Evolutionary conservation across 2,888 invertebrate genomes (phyloP).

Genomic region (Tenthredo amoena): DNA sequence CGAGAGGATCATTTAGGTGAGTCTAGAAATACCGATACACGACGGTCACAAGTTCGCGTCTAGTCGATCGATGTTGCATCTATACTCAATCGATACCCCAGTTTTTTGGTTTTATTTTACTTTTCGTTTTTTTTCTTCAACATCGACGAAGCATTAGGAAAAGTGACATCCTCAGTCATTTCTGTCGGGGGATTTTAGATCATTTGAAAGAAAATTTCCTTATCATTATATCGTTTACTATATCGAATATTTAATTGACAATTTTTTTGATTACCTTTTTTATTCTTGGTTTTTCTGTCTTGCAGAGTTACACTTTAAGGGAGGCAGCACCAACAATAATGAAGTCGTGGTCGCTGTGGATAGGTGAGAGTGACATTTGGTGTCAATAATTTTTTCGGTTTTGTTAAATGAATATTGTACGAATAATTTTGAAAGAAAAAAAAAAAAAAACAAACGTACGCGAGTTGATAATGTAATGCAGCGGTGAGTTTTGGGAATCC

Average conservation of each 20-base stretch:
- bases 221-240: background rate
- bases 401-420: background rate
- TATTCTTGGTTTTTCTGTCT: conserved; percentile 43
- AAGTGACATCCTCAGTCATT: background rate
- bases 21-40: conserved; percentile 55
- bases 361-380: conserved; percentile 66
- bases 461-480: background rate
- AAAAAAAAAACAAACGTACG: background rate
- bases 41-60: background rate
- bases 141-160: background rate
- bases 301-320: conserved; percentile 62
- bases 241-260: no score
- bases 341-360: conserved; percentile 73
- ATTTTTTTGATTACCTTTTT: background rate
- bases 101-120: no score
- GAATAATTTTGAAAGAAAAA: background rate
- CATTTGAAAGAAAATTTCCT: background rate
- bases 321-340: conserved; percentile 69
- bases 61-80: background rate
- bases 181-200: background rate
- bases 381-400: background rate
- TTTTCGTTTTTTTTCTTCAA: background rate
- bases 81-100: background rate
- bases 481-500: conserved; percentile 11
- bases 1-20: conserved; percentile 71